Evolutionary conservation across 2,797 vertebrate genomes (phyloP).

Genomic region (Falco rusticolus): DNA sequence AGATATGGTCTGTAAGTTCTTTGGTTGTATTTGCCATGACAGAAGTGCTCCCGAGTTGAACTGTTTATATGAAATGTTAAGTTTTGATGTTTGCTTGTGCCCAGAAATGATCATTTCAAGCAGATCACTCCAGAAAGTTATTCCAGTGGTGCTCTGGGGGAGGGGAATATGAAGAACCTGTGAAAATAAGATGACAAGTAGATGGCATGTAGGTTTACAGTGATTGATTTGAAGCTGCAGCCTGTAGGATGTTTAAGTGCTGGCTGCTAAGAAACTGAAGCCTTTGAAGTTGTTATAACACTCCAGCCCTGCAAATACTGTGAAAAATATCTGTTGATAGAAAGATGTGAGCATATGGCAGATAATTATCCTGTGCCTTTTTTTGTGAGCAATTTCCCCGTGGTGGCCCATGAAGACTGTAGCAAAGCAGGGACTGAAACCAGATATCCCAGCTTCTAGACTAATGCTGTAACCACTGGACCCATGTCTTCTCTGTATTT

Average conservation of each 20-base stretch:
- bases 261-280: conserved; percentile 69
- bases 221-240: conserved; percentile 67
- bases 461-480: neutral
- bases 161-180: conserved; percentile 57
- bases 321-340: conserved; percentile 68
- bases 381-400: neutral
- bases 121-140: conserved; percentile 39
- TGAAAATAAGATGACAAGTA: conserved; percentile 69
- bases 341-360: conserved; percentile 64
- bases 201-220: conserved; percentile 66
- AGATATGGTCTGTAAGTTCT: neutral
- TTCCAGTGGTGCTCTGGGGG: conserved; percentile 61
- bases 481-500: neutral
- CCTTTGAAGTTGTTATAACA: conserved; percentile 57
- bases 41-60: neutral
- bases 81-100: conserved; percentile 22
- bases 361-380: conserved; percentile 60
- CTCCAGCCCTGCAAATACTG: conserved; percentile 59
- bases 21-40: neutral
- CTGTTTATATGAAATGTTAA: conserved; percentile 23
- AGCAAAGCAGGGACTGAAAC: neutral
- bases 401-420: neutral
- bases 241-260: conserved; percentile 67
- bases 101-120: conserved; percentile 27
- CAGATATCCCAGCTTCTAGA: neutral